Base-by-base conservation (phyloP, 2,797 vertebrate species). In the Channallabes apus region DNA sequence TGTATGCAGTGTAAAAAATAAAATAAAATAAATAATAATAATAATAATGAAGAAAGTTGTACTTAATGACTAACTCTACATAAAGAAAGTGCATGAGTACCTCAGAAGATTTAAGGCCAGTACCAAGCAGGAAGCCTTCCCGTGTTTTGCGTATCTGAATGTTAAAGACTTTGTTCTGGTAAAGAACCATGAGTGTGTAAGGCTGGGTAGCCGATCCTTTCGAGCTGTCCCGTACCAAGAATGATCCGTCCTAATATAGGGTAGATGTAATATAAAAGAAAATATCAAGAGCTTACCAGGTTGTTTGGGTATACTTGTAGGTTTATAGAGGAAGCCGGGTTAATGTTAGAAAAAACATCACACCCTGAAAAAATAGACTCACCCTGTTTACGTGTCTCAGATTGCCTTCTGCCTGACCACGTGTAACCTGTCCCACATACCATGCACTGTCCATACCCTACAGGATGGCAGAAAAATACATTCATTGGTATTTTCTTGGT, bases 91-190 rank as follows among this genome's bases (percentile, higher is more conserved):
- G 41, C 2, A 29, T 46, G 27, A 83, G 84, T 95, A 99, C 98
- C 97, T 99, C 98, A 86, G 95, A 95, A 85, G 93, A 94, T 89
- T 96, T 97, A 82, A 97, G 94, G 82, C 96, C 95, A 0, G 97
- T 99, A 86, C 98, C 98, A 91, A 99, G 90, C 86, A 96, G 88
- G 80, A 96, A 99, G 0, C 94, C 83, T 9, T 93, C 87, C 4
- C 89, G 89, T 8, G 94, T 87, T 81, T 94, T 96, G 14, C 97
- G 93, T 88, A 99, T 98, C 94, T 98, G 97, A 91, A 99, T 96
- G 91, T 99, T 99, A 92, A 95, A 99, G 75, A 99, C 98, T 89
- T 98, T 99, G 54, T 94, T 91, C 93, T 96, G 96, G 94, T 97
- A 97, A 84, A 97, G 89, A 27, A 99, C 98, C 98, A 99, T 98